Percentiles rank a stretch among this genome's conserved stretches.
Evolutionary conservation across 2,888 invertebrate species (phyloP).

Genomic region (Eupeodes luniger): DNA sequence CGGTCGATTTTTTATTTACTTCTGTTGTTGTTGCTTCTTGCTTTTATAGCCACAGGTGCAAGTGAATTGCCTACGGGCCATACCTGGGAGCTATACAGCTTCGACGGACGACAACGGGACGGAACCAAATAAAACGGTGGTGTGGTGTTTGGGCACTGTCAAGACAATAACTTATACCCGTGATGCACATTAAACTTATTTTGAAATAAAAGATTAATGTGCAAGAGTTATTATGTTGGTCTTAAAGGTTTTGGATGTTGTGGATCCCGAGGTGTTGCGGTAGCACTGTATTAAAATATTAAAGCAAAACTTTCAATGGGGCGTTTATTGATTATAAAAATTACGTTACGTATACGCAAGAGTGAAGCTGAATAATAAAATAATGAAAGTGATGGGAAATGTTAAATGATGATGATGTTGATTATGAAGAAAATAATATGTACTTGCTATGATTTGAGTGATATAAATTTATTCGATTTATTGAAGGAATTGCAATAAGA

Average conservation of each 20-base stretch:
- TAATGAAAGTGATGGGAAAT: constrained; percentile 44
- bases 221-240: constrained; percentile 42
- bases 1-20: constrained; percentile 11
- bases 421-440: not conserved
- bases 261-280: constrained; percentile 22
- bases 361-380: constrained; percentile 53
- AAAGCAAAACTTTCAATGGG: constrained; percentile 54
- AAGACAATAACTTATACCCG: constrained; percentile 50
- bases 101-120: not conserved
- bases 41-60: constrained; percentile 51
- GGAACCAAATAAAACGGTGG: not conserved
- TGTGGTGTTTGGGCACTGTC: constrained; percentile 15
- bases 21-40: not conserved
- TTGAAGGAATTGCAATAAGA: not conserved
- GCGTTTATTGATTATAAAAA: constrained; percentile 33
- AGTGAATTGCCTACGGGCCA: constrained; percentile 26
- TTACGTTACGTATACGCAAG: constrained; percentile 65
- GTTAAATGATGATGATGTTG: constrained; percentile 18
- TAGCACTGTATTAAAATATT: constrained; percentile 21
- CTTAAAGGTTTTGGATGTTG: constrained; percentile 17
- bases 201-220: constrained; percentile 39
- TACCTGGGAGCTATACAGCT: not conserved
- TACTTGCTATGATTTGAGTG: not conserved
- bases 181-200: constrained; percentile 42
- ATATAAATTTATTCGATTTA: not conserved